Evolutionary conservation across 2,797 vertebrate genomes (phyloP).

Genomic region (Ctenosaura bakeri): DNA sequence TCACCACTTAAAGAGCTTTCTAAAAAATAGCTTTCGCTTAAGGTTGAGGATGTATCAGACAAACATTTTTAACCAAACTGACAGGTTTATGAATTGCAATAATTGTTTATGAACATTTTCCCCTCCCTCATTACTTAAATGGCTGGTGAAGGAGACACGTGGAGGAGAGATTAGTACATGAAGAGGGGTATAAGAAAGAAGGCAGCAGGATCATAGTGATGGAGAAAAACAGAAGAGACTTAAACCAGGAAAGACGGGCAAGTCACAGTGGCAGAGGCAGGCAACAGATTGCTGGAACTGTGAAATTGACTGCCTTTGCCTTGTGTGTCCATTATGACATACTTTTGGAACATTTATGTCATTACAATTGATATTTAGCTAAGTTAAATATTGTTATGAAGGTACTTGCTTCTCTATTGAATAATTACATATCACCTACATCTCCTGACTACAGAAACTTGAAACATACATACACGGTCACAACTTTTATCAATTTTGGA

Average conservation of each 20-base stretch:
- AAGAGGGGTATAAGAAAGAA: background rate
- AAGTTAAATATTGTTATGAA: background rate
- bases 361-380: background rate
- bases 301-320: background rate
- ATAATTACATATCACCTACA: background rate
- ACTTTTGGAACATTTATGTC: background rate
- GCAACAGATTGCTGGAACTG: background rate
- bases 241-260: background rate
- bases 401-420: background rate
- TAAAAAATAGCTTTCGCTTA: conserved; percentile 21
- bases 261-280: background rate
- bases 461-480: background rate
- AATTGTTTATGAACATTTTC: conserved; percentile 60
- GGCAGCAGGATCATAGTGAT: background rate
- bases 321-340: background rate
- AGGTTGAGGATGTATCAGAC: conserved; percentile 48
- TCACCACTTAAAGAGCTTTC: conserved; percentile 50
- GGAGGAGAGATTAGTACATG: background rate
- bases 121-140: conserved; percentile 22
- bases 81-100: conserved; percentile 59
- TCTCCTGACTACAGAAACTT: background rate
- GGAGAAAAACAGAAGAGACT: background rate
- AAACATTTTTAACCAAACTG: conserved; percentile 59
- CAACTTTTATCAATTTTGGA: background rate
- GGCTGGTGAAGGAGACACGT: background rate